A percentile compares a stretch with the other conserved stretches of the same genome.
Evolutionary conservation across 92 coral and sea anemone species (phyloP).

Genomic region (Parazoanthus darwini): DNA sequence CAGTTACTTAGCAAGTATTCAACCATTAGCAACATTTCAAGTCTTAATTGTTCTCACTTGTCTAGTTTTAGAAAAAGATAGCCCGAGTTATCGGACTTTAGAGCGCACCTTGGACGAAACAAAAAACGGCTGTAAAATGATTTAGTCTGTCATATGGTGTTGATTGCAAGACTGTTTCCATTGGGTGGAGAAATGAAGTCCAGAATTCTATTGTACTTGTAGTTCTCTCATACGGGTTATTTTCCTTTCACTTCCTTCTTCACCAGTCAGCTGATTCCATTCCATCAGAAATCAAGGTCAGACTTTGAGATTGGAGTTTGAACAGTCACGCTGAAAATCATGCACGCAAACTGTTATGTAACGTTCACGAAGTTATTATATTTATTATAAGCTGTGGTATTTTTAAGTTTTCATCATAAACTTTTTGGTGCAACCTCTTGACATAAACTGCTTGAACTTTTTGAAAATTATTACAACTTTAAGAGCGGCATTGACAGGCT

Average conservation of each 20-base stretch:
- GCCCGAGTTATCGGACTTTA: conserved; percentile 5
- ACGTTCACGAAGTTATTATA: background rate
- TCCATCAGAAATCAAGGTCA: background rate
- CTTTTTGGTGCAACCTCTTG: conserved; percentile 25
- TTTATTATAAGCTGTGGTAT: background rate
- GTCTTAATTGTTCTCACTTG: background rate
- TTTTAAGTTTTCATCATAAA: conserved; percentile 3
- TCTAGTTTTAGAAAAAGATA: background rate
- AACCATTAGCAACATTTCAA: conserved; percentile 27
- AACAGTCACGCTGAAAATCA: background rate
- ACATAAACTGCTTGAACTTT: conserved; percentile 10
- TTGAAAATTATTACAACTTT: conserved; percentile 2
- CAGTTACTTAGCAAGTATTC: background rate
- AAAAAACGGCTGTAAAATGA: background rate
- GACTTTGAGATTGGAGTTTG: background rate
- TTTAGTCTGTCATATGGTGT: conserved; percentile 20
- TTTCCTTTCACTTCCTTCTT: background rate
- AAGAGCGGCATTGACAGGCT: conserved; percentile 18
- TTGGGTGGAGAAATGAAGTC: background rate
- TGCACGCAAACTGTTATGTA: background rate
- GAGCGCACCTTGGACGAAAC: conserved; percentile 31
- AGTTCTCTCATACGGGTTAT: background rate
- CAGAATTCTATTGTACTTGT: background rate
- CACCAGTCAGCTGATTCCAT: background rate
- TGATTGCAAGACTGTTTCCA: conserved; percentile 1